phyloP scores from a whole-genome alignment of 2,888 invertebrate genomes.

The Tanytarsus gracilentus region DNA sequence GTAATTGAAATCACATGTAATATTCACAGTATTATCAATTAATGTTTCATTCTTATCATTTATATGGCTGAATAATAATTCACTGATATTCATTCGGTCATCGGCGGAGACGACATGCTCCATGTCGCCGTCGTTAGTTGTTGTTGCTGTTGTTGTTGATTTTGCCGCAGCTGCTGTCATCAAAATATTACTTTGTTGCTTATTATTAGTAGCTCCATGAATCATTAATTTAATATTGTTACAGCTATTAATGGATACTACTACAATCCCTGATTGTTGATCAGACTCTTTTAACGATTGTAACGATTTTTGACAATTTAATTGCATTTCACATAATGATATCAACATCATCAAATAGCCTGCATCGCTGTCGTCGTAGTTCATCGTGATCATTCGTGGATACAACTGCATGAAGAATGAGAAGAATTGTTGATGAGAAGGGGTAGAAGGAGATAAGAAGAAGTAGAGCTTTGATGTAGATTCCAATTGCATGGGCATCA shows the following conservation, averaged over 20 bases:
- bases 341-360: conserved; percentile 29
- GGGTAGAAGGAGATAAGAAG: neutral
- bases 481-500: no score
- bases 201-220: neutral
- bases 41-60: conserved; percentile 27
- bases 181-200: neutral
- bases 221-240: conserved; percentile 28
- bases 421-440: neutral
- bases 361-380: conserved; percentile 29
- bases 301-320: conserved; percentile 29
- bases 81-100: conserved; percentile 28
- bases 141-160: neutral
- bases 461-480: conserved; percentile 27
- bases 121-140: neutral
- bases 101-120: neutral
- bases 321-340: conserved; percentile 27
- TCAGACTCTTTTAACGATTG: conserved; percentile 30
- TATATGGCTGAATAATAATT: conserved; percentile 30
- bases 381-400: neutral
- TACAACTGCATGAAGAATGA: conserved; percentile 24
- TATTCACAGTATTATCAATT: conserved; percentile 30
- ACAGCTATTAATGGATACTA: conserved; percentile 29
- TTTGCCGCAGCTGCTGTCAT: neutral
- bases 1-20: conserved; percentile 30
- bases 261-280: conserved; percentile 30